phyloP scores from a whole-genome alignment of 2,888 invertebrate genomes.

The Hirtodrosophila alboralis region DNA sequence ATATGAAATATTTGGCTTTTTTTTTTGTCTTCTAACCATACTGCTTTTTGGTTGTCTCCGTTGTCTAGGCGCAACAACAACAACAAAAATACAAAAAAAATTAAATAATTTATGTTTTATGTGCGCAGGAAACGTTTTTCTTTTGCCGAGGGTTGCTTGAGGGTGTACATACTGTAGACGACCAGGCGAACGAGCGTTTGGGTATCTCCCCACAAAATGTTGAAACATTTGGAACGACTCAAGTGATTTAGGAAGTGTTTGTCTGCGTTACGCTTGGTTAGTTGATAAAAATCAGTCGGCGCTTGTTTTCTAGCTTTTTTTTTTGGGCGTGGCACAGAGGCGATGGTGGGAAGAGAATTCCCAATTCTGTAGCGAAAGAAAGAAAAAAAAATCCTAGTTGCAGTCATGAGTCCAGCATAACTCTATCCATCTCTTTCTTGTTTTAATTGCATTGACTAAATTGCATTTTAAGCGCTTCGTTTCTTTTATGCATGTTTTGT shows the following conservation, averaged over 20 bases:
- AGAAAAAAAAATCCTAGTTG: too few species aligned
- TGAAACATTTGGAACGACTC: constrained; percentile 43
- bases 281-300: constrained; percentile 81
- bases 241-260: constrained; percentile 83
- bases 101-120: constrained; percentile 78
- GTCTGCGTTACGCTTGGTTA: constrained; percentile 82
- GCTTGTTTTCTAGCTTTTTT: constrained; percentile 49
- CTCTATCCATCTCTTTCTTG: not conserved
- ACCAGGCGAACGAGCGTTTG: constrained; percentile 19
- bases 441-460: constrained; percentile 72
- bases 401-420: too few species aligned
- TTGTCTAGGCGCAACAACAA: constrained; percentile 41
- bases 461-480: constrained; percentile 66
- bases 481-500: constrained; percentile 25
- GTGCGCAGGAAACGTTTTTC: constrained; percentile 71
- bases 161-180: constrained; percentile 6
- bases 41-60: constrained; percentile 9
- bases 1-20: constrained; percentile 51
- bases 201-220: not conserved
- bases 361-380: too few species aligned
- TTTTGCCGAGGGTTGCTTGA: constrained; percentile 50
- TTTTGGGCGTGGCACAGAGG: constrained; percentile 25
- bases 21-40: constrained; percentile 3
- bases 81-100: constrained; percentile 46
- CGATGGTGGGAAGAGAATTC: too few species aligned